These are phyloP conservation scores for Bembecia ichneumoniformis DNA, from an alignment of 2,888 invertebrate species.

Conservation along the genomic window DNA sequence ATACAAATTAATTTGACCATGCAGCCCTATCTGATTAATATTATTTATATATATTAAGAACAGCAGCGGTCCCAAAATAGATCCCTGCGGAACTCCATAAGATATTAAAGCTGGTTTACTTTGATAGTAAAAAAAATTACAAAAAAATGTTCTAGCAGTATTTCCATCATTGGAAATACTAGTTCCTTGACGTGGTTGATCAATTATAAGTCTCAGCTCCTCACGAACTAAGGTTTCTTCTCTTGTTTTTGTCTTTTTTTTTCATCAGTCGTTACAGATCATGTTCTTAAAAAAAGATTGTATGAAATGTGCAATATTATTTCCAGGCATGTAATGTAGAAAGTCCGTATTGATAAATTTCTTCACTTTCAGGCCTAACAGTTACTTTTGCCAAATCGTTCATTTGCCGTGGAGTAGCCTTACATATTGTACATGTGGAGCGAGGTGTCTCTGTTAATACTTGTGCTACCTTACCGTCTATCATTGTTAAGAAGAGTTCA, in stretches of 20 bases:
- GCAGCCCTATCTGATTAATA: too few relatives aligned
- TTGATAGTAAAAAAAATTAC: not conserved
- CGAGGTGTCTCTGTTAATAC: conserved; percentile 12
- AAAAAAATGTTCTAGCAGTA: not conserved
- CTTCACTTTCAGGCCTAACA: conserved; percentile 7
- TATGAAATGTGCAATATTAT: conserved; percentile 12
- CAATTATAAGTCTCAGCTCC: not conserved
- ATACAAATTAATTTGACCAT: too few relatives aligned
- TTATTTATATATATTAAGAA: too few relatives aligned
- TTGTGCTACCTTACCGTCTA: conserved; percentile 15
- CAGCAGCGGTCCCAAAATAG: too few relatives aligned
- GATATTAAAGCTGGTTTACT: not conserved
- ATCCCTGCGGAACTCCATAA: too few relatives aligned
- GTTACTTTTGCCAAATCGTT: conserved; percentile 11
- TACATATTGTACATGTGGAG: conserved; percentile 11
- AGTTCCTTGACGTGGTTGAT: not conserved
- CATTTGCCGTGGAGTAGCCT: conserved; percentile 14
- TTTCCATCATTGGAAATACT: not conserved
- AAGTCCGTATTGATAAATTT: conserved; percentile 5
- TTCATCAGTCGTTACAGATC: too few relatives aligned
- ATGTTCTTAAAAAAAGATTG: too few relatives aligned
- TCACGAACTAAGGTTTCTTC: too few relatives aligned
- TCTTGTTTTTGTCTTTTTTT: too few relatives aligned
- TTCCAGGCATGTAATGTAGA: conserved; percentile 11
- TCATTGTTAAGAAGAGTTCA: conserved; percentile 18